Evolutionary conservation across 2,113 vertebrate species (phyloP).

Genomic region (Eptesicus fuscus): DNA sequence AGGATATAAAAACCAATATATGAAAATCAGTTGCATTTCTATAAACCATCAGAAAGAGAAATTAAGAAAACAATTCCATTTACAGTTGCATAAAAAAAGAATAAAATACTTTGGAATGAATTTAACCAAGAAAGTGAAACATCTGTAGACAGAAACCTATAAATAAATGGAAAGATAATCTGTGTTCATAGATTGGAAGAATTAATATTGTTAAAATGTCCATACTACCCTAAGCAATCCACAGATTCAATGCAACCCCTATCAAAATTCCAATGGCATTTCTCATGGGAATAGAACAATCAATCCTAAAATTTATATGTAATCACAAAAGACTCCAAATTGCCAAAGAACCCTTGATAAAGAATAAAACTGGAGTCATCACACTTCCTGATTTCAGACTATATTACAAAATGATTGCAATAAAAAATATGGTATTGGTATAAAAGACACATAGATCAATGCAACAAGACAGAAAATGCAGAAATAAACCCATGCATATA

Average conservation of each 20-base stretch:
- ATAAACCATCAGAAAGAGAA: neutral
- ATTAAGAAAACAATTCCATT: neutral
- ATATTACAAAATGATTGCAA: neutral
- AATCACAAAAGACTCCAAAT: neutral
- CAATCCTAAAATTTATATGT: neutral
- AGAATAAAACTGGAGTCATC: neutral
- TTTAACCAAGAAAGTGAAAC: neutral
- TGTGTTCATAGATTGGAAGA: neutral
- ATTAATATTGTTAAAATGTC: neutral
- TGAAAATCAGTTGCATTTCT: neutral
- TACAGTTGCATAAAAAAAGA: neutral
- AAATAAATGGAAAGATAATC: neutral
- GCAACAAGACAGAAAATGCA: neutral
- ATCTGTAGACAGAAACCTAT: neutral
- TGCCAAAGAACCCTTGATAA: neutral
- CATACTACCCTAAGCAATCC: neutral
- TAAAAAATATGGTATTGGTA: neutral
- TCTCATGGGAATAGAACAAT: neutral
- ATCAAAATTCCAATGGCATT: neutral
- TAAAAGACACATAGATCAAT: neutral
- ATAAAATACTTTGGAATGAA: neutral
- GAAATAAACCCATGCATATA: neutral
- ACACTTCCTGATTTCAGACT: neutral
- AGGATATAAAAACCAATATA: neutral
- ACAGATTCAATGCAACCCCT: neutral